Percentiles rank a stretch among this genome's conserved stretches.
Evolutionary conservation across 2,113 vertebrate genomes (phyloP).

Genomic region (Hippocampus abdominalis): DNA sequence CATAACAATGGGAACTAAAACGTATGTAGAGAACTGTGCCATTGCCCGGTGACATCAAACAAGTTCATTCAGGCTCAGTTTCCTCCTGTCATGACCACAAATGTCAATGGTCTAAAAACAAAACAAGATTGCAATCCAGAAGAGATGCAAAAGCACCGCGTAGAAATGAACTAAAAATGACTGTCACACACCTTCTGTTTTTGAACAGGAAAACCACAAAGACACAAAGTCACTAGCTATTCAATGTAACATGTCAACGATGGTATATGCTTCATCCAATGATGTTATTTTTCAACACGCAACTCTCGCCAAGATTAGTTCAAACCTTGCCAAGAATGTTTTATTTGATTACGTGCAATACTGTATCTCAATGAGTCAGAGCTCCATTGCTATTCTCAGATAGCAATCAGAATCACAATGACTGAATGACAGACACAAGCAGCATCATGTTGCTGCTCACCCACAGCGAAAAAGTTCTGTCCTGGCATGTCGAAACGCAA

Average conservation of each 20-base stretch:
- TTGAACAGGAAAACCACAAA: not conserved
- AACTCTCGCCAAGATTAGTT: not conserved
- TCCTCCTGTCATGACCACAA: not conserved
- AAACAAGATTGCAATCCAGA: not conserved
- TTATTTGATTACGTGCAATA: not conserved
- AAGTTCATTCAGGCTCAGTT: not conserved
- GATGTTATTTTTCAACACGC: not conserved
- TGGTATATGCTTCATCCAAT: not conserved
- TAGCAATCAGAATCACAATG: not conserved
- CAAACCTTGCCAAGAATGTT: not conserved
- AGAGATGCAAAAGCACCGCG: not conserved
- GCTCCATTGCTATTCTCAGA: not conserved
- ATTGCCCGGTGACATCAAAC: not conserved
- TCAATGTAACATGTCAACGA: not conserved
- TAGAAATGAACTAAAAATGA: not conserved
- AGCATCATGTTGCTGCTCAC: conserved; percentile 7
- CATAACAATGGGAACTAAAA: not conserved
- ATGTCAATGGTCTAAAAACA: not conserved
- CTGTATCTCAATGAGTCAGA: not conserved
- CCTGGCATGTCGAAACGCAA: not conserved
- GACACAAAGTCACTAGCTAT: not conserved
- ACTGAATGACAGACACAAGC: conserved; percentile 13
- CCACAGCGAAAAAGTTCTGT: not conserved
- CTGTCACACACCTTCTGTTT: not conserved
- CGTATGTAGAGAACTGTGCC: not conserved